These are phyloP conservation scores for Andrena hattorfiana DNA, from an alignment of 2,888 invertebrate species.

Conservation along the genomic window DNA sequence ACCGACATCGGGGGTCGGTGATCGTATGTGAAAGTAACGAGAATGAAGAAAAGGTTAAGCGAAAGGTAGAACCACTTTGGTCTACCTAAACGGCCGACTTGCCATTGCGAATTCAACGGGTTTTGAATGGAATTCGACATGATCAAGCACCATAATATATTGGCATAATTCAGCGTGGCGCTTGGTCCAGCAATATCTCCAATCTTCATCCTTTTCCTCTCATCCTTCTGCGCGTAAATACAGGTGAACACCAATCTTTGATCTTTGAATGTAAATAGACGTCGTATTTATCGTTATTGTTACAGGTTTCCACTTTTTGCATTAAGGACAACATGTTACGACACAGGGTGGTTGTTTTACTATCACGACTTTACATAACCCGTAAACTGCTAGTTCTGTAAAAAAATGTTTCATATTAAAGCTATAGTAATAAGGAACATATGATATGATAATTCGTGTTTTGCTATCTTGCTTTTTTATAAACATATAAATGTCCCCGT, in stretches of 20 bases:
- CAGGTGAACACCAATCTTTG: too few species aligned
- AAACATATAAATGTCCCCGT: too few species aligned
- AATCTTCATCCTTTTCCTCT: background rate
- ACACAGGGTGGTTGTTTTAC: too few species aligned
- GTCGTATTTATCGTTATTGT: background rate
- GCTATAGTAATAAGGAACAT: too few species aligned
- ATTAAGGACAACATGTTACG: too few species aligned
- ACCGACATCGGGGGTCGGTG: constrained; percentile 56
- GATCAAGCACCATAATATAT: constrained; percentile 29
- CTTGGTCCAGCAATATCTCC: constrained; percentile 11
- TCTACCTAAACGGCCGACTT: constrained; percentile 38
- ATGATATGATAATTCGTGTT: too few species aligned
- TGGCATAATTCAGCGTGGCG: constrained; percentile 28
- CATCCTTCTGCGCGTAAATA: background rate
- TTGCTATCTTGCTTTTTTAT: too few species aligned
- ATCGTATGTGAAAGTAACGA: constrained; percentile 69
- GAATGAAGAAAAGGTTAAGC: constrained; percentile 70
- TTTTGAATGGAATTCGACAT: constrained; percentile 54
- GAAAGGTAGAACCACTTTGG: constrained; percentile 62
- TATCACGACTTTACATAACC: too few species aligned
- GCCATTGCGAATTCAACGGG: constrained; percentile 41
- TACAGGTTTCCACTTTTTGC: too few species aligned
- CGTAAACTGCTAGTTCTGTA: too few species aligned
- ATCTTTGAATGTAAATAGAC: background rate
- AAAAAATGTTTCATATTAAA: too few species aligned